Evolutionary conservation across 2,888 invertebrate genomes (phyloP), one percentile per base, ranked within the genome.

Genomic region (Parasteatoda lunata): DNA sequence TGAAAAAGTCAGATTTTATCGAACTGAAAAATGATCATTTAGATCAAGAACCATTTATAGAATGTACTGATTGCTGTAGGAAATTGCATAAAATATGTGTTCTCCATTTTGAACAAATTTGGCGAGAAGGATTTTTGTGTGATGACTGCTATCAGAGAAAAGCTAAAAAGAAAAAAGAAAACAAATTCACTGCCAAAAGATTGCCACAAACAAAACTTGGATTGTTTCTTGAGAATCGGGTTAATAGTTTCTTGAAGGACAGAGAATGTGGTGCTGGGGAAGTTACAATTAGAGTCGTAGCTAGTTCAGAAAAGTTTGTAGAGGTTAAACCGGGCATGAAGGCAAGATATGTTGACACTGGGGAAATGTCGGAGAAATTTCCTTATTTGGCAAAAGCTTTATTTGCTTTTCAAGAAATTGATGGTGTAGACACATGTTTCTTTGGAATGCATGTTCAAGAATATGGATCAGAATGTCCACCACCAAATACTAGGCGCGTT

Each of bases 401-500:
- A 90, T 99, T 99, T 93, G 99, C 99, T 83, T 99, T 99, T 93
- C 98, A 99, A 93, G 98, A 99, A 92, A 96, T 99, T 79, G 98
- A 99, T 92, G 99, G 99, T 73, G 95, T 96, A 72, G 99, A 99
- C 93, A 98, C 99, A 11, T 99, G 99, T 93, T 99, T 99, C 94
- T 99, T 99, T 93, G 99, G 99, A 90, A 98, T 99, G 97, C 99
- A 99, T 92, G 99, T 99, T 47, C 99, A 99, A 93, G 99, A 99
- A 93, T 99, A 99, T 92, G 99, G 99, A 59, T 98, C 98, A 77
- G 97, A 98, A 91, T 97, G 97, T 93, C 96, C 97, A 11, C 94
- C 95, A 88, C 99, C 99, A 0, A 99, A 99, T 93, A 97, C 97
- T 89, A 94, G 93, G 92, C 95, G 99, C 86, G 99, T 99, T 49